These are phyloP conservation scores for Acanthacorydalis orientalis DNA, from an alignment of 2,888 invertebrate species.

Conservation along the genomic window DNA sequence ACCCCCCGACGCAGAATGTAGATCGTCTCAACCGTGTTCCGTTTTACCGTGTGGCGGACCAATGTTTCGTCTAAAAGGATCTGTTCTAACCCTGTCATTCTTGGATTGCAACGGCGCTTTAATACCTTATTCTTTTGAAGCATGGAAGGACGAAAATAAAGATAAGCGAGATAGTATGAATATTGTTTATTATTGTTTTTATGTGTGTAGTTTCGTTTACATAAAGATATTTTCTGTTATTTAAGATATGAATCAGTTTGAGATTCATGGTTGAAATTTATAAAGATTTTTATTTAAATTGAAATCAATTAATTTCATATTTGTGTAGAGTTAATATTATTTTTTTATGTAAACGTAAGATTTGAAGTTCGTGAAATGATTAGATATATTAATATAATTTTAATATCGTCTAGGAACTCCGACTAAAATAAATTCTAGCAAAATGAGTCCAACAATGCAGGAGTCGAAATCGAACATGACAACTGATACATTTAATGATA, in stretches of 20 bases:
- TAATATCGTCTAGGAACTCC: slow-evolving; percentile 33
- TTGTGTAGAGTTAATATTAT: not conserved
- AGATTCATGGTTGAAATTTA: not conserved
- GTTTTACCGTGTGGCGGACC: slow-evolving; percentile 90
- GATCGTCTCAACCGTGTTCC: slow-evolving; percentile 72
- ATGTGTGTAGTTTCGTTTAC: not conserved
- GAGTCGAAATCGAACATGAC: slow-evolving; percentile 26
- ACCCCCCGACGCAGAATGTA: slow-evolving; percentile 60
- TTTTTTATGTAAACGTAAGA: not conserved
- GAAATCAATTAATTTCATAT: not conserved
- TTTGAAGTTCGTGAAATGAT: not conserved
- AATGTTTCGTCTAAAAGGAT: slow-evolving; percentile 90
- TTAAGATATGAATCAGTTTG: not conserved
- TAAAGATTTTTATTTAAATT: not conserved
- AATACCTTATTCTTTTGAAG: slow-evolving; percentile 77
- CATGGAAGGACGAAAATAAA: slow-evolving; percentile 80
- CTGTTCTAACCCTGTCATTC: slow-evolving; percentile 87
- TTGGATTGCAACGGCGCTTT: slow-evolving; percentile 89
- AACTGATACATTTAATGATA: slow-evolving; percentile 43
- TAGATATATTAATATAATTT: not conserved
- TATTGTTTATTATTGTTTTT: not conserved
- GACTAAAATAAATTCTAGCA: slow-evolving; percentile 47
- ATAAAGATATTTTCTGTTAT: too few species aligned
- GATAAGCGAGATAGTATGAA: slow-evolving; percentile 31
- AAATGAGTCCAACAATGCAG: slow-evolving; percentile 60